Evolutionary conservation across 2,888 invertebrate species (phyloP).

Genomic region (Oxycera nigricornis): DNA sequence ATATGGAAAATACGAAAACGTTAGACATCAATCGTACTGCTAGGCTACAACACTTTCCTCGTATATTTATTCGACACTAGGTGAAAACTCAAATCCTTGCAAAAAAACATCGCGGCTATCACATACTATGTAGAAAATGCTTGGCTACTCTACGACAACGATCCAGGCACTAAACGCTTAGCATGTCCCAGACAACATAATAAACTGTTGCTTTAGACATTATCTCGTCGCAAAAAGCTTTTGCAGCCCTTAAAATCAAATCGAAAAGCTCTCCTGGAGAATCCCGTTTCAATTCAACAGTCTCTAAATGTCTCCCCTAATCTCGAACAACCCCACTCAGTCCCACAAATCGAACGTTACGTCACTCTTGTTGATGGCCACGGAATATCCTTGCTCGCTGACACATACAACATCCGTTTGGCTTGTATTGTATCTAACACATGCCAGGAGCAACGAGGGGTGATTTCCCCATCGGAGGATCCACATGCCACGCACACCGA

Average conservation of each 20-base stretch:
- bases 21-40: too few relatives aligned
- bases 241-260: neutral
- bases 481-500: too few relatives aligned
- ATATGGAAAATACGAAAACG: too few relatives aligned
- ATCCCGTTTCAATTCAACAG: conserved; percentile 34
- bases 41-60: neutral
- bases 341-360: neutral
- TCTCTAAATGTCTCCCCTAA: conserved; percentile 3
- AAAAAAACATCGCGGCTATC: neutral
- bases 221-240: conserved; percentile 15
- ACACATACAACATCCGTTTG: too few relatives aligned
- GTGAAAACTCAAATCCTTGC: neutral
- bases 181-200: conserved; percentile 34
- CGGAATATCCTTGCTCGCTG: too few relatives aligned
- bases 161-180: conserved; percentile 36
- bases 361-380: neutral
- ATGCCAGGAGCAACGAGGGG: neutral
- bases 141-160: conserved; percentile 33
- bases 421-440: too few relatives aligned
- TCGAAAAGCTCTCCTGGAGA: conserved; percentile 7
- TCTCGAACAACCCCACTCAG: neutral
- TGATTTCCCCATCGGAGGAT: neutral
- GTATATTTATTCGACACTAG: neutral
- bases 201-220: conserved; percentile 35
- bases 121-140: neutral